Base-by-base conservation (phyloP, 2,888 invertebrate species). In the Tachystola acroxantha region DNA sequence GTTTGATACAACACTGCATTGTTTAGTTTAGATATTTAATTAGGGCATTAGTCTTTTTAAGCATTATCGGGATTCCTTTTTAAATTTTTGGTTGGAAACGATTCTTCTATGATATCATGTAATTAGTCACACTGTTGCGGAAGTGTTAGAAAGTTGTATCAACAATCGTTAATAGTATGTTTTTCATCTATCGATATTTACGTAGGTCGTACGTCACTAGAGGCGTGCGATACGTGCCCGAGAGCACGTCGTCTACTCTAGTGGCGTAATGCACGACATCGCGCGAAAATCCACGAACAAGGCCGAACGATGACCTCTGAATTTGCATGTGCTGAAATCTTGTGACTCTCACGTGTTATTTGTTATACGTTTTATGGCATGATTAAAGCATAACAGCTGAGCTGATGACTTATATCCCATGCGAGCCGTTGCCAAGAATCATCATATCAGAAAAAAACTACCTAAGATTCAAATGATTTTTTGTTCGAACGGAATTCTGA, bases 261-360 rank as follows among this genome's bases (percentile, higher is more conserved):
- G 53, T 35, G 7, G 32, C 34, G 38, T 31, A 13, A 53, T 74
- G 74, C 74, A 35, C 44, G 41, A 48, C 50, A 41, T 42, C 50
- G 46, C 64, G 77, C 76, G 74, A 79, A 80, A 73, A 74, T 73
- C 64, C 49, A 54, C 59, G 65, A 72, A 71, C 80, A 84, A 84
- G 81, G 81, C 71, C 82, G 82, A 73, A 31, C 79, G 55, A 64
- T 63, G 74, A 81, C 78, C 82, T 74, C 73, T 51, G 52, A 25
- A 7, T 5, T 31, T 32, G 24, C 32, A 24, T 34, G 20, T 30
- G 34, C 31, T 31, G 16, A 11, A 25, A 40, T 33, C 28, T 36
- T 36, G 25, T 38, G 25, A 38, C 34, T 12, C 31, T 38, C 38
- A 37, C 37, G 37, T 33, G 33, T 36, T 24, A 11, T 11, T 30